phyloP scores from a whole-genome alignment of 2,888 invertebrate genomes.

The Xanthia icteritia region DNA sequence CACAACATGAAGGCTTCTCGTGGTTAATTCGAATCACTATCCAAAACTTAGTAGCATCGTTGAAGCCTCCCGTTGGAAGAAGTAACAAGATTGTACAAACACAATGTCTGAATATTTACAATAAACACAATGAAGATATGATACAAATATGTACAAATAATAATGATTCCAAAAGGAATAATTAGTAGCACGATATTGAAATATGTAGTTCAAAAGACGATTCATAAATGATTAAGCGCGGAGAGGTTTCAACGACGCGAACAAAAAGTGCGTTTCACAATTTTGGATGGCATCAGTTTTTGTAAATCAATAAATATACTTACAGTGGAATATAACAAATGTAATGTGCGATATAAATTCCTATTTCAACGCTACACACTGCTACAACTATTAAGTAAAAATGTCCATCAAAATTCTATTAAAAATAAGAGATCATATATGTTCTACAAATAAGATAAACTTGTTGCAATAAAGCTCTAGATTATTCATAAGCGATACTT shows the following conservation, averaged over 20 bases:
- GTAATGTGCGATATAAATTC: conserved; percentile 81
- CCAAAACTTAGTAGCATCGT: conserved; percentile 76
- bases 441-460: conserved; percentile 88
- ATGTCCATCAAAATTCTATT: conserved; percentile 89
- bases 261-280: conserved; percentile 68
- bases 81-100: conserved; percentile 59
- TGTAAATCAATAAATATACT: conserved; percentile 72
- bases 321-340: conserved; percentile 76
- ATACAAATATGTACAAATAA: conserved; percentile 86
- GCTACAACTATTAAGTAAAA: conserved; percentile 89
- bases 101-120: conserved; percentile 71
- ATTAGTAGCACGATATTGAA: conserved; percentile 63
- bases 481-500: conserved; percentile 81
- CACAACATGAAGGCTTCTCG: conserved; percentile 83
- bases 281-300: conserved; percentile 82
- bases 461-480: conserved; percentile 87
- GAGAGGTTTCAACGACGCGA: conserved; percentile 78
- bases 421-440: conserved; percentile 89
- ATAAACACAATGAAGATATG: conserved; percentile 69
- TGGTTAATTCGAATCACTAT: conserved; percentile 81
- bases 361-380: conserved; percentile 83
- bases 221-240: conserved; percentile 52
- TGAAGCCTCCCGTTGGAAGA: conserved; percentile 75
- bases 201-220: conserved; percentile 55
- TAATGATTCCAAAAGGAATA: conserved; percentile 72